Conservation (phyloP, 2,888 invertebrate genomes). For the Falcaria lacertinaria region DNA sequence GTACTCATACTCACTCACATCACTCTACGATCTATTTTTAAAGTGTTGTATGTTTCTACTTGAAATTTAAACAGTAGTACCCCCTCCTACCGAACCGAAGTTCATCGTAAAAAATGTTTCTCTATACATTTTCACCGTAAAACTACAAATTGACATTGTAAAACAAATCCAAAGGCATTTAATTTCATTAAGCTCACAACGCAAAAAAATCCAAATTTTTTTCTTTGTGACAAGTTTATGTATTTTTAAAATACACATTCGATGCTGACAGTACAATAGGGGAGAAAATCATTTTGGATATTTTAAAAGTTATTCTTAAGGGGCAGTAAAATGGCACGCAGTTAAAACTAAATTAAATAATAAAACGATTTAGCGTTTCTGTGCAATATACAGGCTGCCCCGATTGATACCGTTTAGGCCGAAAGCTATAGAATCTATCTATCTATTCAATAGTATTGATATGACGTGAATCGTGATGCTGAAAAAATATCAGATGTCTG, state of each 20-base stretch:
- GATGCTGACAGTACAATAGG: constrained; percentile 15
- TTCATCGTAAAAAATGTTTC: constrained; percentile 7
- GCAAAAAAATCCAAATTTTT: constrained; percentile 30
- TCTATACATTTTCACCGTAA: constrained; percentile 16
- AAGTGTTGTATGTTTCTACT: no score
- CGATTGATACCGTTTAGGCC: no score
- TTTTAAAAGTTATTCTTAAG: neutral
- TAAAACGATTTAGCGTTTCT: constrained; percentile 10
- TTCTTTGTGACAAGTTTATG: constrained; percentile 6
- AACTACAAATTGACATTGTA: constrained; percentile 31
- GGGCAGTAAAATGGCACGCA: constrained; percentile 3
- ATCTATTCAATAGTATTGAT: no score
- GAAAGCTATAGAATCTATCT: no score
- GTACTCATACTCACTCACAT: no score
- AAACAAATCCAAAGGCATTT: constrained; percentile 30
- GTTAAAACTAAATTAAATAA: neutral
- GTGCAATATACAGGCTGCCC: no score
- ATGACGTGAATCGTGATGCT: no score
- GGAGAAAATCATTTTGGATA: constrained; percentile 8
- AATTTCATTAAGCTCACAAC: constrained; percentile 40
- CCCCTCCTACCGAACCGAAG: neutral
- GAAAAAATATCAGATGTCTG: no score
- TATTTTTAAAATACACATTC: constrained; percentile 13
- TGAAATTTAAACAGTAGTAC: no score
- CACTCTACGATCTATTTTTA: no score